Base-by-base conservation (phyloP, 2,888 invertebrate genomes). In the Lycaena phlaeas region DNA sequence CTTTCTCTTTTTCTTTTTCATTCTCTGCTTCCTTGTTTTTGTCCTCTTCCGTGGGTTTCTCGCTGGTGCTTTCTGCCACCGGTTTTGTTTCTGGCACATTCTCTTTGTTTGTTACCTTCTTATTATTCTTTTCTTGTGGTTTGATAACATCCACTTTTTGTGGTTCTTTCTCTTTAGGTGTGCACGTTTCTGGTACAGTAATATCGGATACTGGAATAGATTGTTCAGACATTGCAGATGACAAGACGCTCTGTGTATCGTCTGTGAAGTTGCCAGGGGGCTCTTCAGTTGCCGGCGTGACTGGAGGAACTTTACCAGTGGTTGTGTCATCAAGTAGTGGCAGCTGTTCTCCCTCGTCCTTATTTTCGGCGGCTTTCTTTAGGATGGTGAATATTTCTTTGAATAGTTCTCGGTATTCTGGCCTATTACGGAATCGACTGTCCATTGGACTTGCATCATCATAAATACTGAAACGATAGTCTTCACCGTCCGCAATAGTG, bases 391-490 rank as follows among this genome's bases (percentile, higher is more conserved):
- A 94, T 45, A 95, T 94, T 67, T 95, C 94, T 54, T 92, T 91
- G 68, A 94, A 95, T 4, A 94, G 67, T 56, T 91, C 90, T 2
- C 91, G 86, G 64, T 94, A 93, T 60, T 94, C 93, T 0, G 94
- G 94, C 17, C 92, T 88, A 64, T 93, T 92, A 11, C 91, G 88
- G 86, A 94, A 94, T 40, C 92, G 88, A 51, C 92, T 91, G 59
- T 94, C 93, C 64, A 94, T 90, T 0, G 92, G 91, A 58, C 89
- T 92, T 53, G 63, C 92, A 61, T 92, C 91, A 58, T 92, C 92
- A 62, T 94, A 94, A 62, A 94, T 94, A 67, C 93, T 94, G 64
- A 94, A 92, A 52, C 92, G 91, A 66, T 93, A 93, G 64, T 94
- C 92, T 53, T 93, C 93, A 7, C 94, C 94, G 61, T 94, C 94